Evolutionary conservation across 2,888 invertebrate genomes (phyloP), one percentile per base, ranked within the genome.

Genomic region (Adineta ricciae): DNA sequence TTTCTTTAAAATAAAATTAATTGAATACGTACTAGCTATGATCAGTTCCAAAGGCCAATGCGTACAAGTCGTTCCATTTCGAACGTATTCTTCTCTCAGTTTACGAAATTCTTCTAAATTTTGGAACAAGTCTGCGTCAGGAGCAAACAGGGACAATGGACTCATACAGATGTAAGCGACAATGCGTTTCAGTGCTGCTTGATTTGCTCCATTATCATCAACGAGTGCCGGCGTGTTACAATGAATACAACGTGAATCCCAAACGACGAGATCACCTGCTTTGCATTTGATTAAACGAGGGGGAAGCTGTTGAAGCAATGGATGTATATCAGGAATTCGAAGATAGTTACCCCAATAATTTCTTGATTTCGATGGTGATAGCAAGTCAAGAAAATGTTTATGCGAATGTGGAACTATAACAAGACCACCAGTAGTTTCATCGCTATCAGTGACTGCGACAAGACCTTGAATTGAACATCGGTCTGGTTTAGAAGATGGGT

Each of bases 391-490:
- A 78, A 78, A 78, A 41, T 78, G 21, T n/a, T 78, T 41, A n/a
- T 41, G 41, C 3, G 78, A 41, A n/a, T n/a, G 41, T n/a, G 78
- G 78, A 24, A 78, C 11, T 41, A 78, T 11, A n/a, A 78, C 41
- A n/a, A 78, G 14, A 78, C 78, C 41, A n/a, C 78, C 78, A 19
- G 78, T 78, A 41, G 41, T 41, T 78, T 78, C 78, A 78, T 78
- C n/a, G 14, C 4, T 41, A 41, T 78, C 78, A 14, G 78, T 78
- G 24, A 78, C 11, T 11, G 78, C 1, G 11, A 78, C 78, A 41
- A 78, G 78, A 41, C 78, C 78, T 78, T 78, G 78, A 3, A 78
- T 41, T 41, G 78, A 78, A 78, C 78, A 78, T n/a, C 78, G 78
- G 41, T 78, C 24, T 21, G 78, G 78, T 78, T 78, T 78, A 14